Conservation (phyloP, 2,797 vertebrate genomes). For the Otolemur crassicaudatus region DNA sequence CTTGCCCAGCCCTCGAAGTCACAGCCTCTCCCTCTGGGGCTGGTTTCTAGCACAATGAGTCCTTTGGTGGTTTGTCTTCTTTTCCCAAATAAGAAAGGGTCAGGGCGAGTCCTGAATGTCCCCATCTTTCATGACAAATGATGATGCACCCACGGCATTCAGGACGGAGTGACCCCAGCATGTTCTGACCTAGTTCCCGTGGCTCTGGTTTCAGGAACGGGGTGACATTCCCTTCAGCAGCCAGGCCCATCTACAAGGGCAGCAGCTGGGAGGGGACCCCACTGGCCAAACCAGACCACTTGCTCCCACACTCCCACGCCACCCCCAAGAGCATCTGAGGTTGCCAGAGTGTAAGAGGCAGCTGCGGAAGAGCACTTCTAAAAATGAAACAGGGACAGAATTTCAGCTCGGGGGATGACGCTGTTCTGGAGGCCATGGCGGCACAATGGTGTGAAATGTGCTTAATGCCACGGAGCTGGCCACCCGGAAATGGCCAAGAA, state of each 20-base stretch:
- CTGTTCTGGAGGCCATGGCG: fast-evolving
- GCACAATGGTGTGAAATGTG: no score
- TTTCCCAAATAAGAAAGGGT: conserved; percentile 55
- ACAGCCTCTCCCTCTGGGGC: neutral
- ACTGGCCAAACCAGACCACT: neutral
- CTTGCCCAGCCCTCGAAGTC: neutral
- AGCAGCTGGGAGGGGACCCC: neutral
- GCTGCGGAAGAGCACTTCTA: neutral
- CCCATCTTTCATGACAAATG: neutral
- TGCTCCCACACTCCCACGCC: neutral
- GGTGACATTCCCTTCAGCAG: neutral
- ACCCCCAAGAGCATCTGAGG: neutral
- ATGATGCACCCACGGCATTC: neutral
- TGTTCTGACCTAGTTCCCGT: neutral
- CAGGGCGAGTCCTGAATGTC: neutral
- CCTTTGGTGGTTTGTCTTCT: neutral
- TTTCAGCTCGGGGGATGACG: neutral
- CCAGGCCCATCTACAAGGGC: neutral
- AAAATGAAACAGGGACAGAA: neutral
- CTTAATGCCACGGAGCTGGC: no score
- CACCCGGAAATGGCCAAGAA: neutral
- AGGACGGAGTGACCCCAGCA: neutral
- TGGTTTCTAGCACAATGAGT: neutral
- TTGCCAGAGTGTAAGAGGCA: fast-evolving
- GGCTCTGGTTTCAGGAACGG: neutral